Conservation (phyloP, 2,888 invertebrate genomes). For the Eueremaeus valkanovi region DNA sequence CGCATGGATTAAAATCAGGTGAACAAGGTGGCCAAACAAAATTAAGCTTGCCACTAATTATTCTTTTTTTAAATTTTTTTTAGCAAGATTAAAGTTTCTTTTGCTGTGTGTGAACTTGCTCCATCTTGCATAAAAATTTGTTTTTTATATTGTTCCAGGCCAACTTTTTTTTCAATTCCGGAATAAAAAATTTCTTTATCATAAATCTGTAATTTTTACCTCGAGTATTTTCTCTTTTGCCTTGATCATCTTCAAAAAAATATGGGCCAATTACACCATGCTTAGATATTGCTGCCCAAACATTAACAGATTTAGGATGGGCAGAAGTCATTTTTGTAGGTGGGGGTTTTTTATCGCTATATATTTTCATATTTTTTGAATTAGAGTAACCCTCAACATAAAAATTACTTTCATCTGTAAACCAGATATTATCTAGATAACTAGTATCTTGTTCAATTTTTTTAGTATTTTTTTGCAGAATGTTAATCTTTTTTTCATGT, state of each 20-base stretch:
- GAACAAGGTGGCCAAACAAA: neutral
- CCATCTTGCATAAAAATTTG: neutral
- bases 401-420: neutral
- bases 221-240: neutral
- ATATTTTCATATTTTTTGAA: neutral
- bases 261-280: neutral
- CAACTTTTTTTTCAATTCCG: neutral
- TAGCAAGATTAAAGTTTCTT: neutral
- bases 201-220: too few species aligned
- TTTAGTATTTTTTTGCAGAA: too few species aligned
- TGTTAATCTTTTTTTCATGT: too few species aligned
- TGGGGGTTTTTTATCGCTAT: neutral
- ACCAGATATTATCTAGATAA: neutral
- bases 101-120: neutral
- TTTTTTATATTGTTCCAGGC: neutral
- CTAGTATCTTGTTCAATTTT: too few species aligned
- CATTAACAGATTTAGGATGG: neutral
- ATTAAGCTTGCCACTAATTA: neutral
- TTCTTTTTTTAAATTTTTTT: neutral
- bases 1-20: neutral
- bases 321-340: neutral
- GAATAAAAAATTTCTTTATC: too few species aligned
- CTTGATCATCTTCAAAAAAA: neutral
- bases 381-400: neutral
- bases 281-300: neutral